Conservation (phyloP, 2,888 invertebrate genomes). For the Mellilla xanthometata region DNA sequence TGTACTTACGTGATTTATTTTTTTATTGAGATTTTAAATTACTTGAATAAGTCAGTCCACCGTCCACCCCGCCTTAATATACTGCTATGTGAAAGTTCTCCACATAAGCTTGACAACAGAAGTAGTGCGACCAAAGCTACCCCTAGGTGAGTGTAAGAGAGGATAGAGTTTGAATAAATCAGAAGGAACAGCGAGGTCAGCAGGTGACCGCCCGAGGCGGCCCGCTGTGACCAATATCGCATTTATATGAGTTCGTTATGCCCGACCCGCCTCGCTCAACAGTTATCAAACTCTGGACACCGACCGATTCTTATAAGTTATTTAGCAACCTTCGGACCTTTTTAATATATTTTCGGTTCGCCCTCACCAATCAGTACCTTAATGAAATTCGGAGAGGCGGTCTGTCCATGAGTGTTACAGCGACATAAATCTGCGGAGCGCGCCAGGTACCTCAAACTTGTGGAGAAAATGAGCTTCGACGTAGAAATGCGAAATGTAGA, state of each 20-base stretch:
- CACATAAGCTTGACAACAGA: constrained; percentile 41
- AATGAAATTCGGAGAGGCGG: constrained; percentile 15
- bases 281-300: constrained; percentile 44
- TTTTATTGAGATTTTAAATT: too few species aligned
- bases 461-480: constrained; percentile 1
- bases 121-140: constrained; percentile 41
- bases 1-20: too few species aligned
- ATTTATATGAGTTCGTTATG: constrained; percentile 64
- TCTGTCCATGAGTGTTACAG: constrained; percentile 15
- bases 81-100: constrained; percentile 5
- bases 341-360: constrained; percentile 28
- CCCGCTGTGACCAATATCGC: constrained; percentile 49
- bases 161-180: constrained; percentile 62
- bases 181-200: constrained; percentile 43
- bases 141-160: constrained; percentile 40
- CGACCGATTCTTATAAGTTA: constrained; percentile 35
- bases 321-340: constrained; percentile 44
- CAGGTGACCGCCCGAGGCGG: constrained; percentile 41
- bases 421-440: constrained; percentile 11
- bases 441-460: constrained; percentile 1
- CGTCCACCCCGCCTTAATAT: background rate
- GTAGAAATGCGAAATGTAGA: too few species aligned
- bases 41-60: too few species aligned
- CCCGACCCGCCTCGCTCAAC: constrained; percentile 32
- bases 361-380: constrained; percentile 22